These are phyloP conservation scores for Callinectes sapidus DNA, from an alignment of 2,888 invertebrate species.

Conservation along the genomic window DNA sequence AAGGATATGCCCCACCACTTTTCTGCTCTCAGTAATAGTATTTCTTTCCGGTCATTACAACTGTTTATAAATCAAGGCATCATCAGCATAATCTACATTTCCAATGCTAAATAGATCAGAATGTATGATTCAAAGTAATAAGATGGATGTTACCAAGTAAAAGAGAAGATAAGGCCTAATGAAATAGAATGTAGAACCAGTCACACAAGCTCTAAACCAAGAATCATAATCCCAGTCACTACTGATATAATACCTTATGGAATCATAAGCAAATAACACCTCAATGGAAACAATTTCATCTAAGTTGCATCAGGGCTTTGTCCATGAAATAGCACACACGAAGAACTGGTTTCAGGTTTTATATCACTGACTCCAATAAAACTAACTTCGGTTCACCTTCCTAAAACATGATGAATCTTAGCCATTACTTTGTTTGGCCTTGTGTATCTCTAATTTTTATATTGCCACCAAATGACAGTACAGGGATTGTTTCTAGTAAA, in stretches of 20 bases:
- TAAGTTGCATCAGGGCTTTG: neutral
- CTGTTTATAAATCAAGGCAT: neutral
- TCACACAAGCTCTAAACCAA: neutral
- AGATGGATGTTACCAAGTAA: neutral
- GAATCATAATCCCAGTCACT: neutral
- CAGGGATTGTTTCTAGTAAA: conserved; percentile 4
- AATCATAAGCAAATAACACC: neutral
- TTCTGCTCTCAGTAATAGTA: neutral
- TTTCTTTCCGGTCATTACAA: neutral
- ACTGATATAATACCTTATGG: neutral
- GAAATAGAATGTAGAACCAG: neutral
- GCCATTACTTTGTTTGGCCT: neutral
- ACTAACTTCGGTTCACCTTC: neutral
- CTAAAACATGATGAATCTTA: conserved; percentile 3
- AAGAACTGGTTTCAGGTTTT: conserved; percentile 6
- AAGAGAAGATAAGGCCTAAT: neutral
- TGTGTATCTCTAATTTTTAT: neutral
- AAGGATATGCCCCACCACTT: neutral
- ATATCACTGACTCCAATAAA: neutral
- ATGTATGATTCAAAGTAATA: neutral
- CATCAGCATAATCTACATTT: neutral
- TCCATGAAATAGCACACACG: conserved; percentile 10
- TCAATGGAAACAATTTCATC: neutral
- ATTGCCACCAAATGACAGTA: neutral
- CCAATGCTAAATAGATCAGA: neutral